Evolutionary conservation across 2,888 invertebrate species (phyloP).

Genomic region (Corbicula japonica): DNA sequence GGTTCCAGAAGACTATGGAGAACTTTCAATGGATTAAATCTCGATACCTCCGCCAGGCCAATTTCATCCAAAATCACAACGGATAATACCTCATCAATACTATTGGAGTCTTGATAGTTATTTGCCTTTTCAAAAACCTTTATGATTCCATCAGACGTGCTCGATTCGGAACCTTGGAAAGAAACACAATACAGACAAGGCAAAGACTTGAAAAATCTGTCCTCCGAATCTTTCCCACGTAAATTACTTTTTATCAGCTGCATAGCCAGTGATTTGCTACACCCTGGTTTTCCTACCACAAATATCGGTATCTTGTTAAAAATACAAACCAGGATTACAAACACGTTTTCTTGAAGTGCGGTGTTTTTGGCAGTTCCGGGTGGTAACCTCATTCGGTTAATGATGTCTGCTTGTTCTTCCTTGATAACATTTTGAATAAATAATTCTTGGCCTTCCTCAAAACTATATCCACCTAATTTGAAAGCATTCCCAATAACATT

Average conservation of each 20-base stretch:
- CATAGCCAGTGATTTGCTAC: conserved; percentile 77
- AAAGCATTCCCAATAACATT: conserved; percentile 36
- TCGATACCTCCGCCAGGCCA: conserved; percentile 78
- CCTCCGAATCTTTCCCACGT: conserved; percentile 72
- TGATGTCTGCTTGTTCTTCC: conserved; percentile 68
- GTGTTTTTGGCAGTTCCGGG: conserved; percentile 73
- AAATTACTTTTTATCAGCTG: conserved; percentile 74
- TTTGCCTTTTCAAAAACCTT: conserved; percentile 77
- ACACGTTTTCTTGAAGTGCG: conserved; percentile 75
- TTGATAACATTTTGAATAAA: conserved; percentile 55
- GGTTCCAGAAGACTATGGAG: conserved; percentile 77
- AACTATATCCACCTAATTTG: neutral
- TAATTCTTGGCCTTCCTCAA: conserved; percentile 10
- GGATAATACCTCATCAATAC: conserved; percentile 64
- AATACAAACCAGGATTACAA: conserved; percentile 75
- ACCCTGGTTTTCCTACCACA: conserved; percentile 78
- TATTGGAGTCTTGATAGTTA: conserved; percentile 68
- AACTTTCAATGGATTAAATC: conserved; percentile 78
- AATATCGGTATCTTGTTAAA: conserved; percentile 74
- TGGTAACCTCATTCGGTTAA: conserved; percentile 72
- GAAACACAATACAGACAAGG: conserved; percentile 74
- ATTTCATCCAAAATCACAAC: conserved; percentile 80
- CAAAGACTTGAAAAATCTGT: conserved; percentile 66
- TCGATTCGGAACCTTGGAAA: conserved; percentile 77
- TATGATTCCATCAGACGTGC: conserved; percentile 77